Base-by-base conservation (phyloP, 2,888 invertebrate genomes). In the Xestia ashworthii region DNA sequence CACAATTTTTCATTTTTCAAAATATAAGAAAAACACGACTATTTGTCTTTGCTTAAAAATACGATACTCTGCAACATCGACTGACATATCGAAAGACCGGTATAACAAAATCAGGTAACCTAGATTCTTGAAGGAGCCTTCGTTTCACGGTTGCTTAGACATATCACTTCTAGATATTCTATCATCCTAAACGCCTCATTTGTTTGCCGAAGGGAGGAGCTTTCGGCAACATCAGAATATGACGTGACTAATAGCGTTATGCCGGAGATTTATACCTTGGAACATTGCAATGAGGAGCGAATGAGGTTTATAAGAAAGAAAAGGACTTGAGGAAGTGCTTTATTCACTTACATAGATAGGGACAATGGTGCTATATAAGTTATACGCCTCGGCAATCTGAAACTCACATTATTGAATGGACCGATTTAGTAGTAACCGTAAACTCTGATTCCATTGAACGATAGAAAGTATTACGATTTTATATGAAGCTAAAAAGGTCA, bases 231-330 rank as follows among this genome's bases (percentile, higher is more conserved):
- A 92, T 89, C 87, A 89, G 89, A 90, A 90, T 90, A 90, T 91
- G 90, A 91, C 92, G 88, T 93, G 91, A 92, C 90, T 90, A 89
- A 93, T 92, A 84, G 91, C 84, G 79, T 86, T 87, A 90, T 88
- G 87, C 73, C 72, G 75, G 74, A 89, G 92, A 92, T 93, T 93
- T 93, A 93, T 92, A 80, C 83, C 87, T 84, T 75, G 69, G 80
- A 85, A 86, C 86, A 86, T 86, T 81, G 82, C 85, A 85, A 82
- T 80, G 80, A 76, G 81, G 76, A 75, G 80, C 69, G 78, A 81
- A 79, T 71, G 71, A 81, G 83, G 74, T 78, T 74, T 77, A 80
- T 74, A 68, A 73, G 64, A 74, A 76, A 72, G 67, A 74, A 78
- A 77, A 22, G 58, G 32, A 68, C 38, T 71, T 46, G 48, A 32